Evolutionary conservation across 2,113 vertebrate species (phyloP), one percentile per base, ranked within the genome.

Genomic region (Brienomyrus brachyistius): DNA sequence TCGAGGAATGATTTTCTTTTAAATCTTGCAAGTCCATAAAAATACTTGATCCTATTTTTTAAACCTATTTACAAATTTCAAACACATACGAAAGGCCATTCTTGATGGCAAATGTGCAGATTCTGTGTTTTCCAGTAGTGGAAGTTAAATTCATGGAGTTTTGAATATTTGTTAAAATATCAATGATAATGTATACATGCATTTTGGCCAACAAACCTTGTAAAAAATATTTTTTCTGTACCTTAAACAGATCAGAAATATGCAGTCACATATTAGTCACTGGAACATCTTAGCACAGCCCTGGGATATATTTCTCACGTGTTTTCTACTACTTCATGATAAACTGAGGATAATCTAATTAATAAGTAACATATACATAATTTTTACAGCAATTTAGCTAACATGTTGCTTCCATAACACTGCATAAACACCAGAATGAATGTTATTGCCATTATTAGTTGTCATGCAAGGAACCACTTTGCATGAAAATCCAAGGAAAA

Each of bases 11-110:
- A 77, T 87, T 90, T 51, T 85, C 48, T 50, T 35, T 47, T 47
- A 47, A 48, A 86, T 70, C 50, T 90, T 90, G 87, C 84, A 90
- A 90, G 62, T 87, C 43, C 86, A 87, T 90, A 90, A 90, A 90
- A 90, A 90, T 90, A 90, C 66, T 82, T 89, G 59, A 89, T 90
- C 70, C 70, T 90, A 23, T 70, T 84, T 66, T 87, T 77, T 1
- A 85, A 48, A 62, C 84, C 35, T 88, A 90, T 90, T 77, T 90
- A 90, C 89, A 90, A 90, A 23, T 86, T 59, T 70, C 62, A 87
- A 90, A 87, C n/a, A 87, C 89, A 70, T 66, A 50, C 13, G 31
- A 56, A 89, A 19, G 9, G 43, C 82, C 52, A 86, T 56, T 54
- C 45, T 82, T 83, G 48, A 35, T 43, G 70, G 88, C 88, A 82